phyloP scores from a whole-genome alignment of 2,888 invertebrate genomes.

The Spisula solida region DNA sequence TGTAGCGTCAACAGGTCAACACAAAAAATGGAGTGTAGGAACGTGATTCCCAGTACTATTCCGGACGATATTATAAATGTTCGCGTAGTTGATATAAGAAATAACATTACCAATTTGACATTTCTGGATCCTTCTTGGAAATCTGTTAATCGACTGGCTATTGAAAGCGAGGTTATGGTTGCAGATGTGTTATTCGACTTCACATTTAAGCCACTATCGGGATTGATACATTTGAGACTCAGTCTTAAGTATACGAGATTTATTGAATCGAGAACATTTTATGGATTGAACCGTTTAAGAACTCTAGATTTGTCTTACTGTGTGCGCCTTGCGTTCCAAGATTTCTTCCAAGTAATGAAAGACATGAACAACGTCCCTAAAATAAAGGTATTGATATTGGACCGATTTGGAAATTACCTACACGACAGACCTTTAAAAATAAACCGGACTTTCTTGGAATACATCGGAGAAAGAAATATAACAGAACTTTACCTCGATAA shows the following conservation, averaged over 20 bases:
- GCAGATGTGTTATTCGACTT: background rate
- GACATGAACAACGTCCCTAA: background rate
- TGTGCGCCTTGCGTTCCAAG: background rate
- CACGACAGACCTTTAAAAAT: background rate
- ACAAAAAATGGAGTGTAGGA: background rate
- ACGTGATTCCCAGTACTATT: background rate
- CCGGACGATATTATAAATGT: background rate
- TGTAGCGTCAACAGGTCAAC: background rate
- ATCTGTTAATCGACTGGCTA: background rate
- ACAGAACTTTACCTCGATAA: background rate
- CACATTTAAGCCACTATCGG: background rate
- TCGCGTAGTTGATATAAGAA: background rate
- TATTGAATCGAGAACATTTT: background rate
- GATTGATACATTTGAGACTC: background rate
- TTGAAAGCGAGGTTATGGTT: background rate
- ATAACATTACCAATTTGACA: background rate
- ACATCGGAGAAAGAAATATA: background rate
- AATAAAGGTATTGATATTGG: background rate
- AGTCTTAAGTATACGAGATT: background rate
- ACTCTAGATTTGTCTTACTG: background rate
- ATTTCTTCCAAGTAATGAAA: background rate
- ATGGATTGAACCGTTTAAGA: background rate
- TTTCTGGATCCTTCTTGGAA: background rate
- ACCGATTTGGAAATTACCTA: background rate
- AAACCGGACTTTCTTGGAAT: background rate